Evolutionary conservation across 2,888 invertebrate species (phyloP).

Genomic region (Ornithoptera priamus): DNA sequence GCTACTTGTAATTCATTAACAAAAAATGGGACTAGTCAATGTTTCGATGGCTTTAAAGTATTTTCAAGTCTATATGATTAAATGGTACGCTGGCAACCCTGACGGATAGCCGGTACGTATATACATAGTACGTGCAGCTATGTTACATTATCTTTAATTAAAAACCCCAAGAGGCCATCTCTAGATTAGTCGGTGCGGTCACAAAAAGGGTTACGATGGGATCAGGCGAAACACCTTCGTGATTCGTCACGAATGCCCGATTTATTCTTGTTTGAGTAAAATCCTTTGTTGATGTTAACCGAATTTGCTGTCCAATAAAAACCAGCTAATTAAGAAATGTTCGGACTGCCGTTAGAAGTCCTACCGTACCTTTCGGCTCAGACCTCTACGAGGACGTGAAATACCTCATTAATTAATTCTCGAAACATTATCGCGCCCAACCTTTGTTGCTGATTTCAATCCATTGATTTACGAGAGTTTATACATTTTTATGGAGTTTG

Average conservation of each 20-base stretch:
- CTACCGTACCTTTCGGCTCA: constrained; percentile 57
- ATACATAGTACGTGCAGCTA: constrained; percentile 66
- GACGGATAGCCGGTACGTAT: constrained; percentile 39
- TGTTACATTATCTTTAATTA: constrained; percentile 78
- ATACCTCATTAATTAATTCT: constrained; percentile 41
- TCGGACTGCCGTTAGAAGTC: constrained; percentile 65
- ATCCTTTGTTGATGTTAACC: constrained; percentile 75
- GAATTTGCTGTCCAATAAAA: constrained; percentile 77
- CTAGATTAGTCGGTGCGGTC: constrained; percentile 73
- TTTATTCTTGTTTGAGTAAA: constrained; percentile 75
- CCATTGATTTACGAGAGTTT: constrained; percentile 28
- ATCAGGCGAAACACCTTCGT: constrained; percentile 71
- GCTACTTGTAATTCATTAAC: too few relatives aligned
- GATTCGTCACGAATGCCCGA: constrained; percentile 76
- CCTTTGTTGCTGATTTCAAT: constrained; percentile 29
- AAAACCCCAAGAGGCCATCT: constrained; percentile 67
- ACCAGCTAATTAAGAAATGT: constrained; percentile 77
- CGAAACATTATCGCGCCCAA: constrained; percentile 30
- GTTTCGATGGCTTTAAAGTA: too few relatives aligned
- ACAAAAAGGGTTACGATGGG: constrained; percentile 74
- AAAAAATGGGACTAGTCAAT: too few relatives aligned
- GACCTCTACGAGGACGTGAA: constrained; percentile 44
- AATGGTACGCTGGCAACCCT: constrained; percentile 48
- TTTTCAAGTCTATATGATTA: background rate
- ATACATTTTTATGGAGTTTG: constrained; percentile 23